These are phyloP conservation scores for Caerostris darwini DNA, from an alignment of 1,140 invertebrate genomes.

Conservation along the genomic window DNA sequence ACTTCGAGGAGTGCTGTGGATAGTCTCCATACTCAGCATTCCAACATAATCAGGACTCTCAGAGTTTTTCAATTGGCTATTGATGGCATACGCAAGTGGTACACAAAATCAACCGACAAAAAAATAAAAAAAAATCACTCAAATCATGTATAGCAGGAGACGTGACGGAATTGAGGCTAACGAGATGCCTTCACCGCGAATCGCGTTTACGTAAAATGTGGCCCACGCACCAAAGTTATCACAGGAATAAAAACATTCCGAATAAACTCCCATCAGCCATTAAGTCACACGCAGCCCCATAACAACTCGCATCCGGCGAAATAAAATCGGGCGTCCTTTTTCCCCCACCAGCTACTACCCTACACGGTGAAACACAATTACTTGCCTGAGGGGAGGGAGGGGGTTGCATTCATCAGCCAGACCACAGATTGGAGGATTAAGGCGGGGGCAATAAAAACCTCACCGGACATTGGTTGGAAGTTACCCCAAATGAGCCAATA, in stretches of 20 bases:
- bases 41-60: too few relatives aligned
- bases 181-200: neutral
- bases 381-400: neutral
- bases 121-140: too few relatives aligned
- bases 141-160: neutral
- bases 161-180: neutral
- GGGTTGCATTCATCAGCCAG: slow-evolving; percentile 43
- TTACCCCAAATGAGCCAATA: slow-evolving; percentile 27
- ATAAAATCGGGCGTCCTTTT: neutral
- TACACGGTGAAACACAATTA: neutral
- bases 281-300: neutral
- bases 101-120: too few relatives aligned
- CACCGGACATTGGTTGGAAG: slow-evolving; percentile 24
- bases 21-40: too few relatives aligned
- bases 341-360: neutral
- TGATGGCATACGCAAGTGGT: too few relatives aligned
- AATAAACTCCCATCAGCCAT: neutral
- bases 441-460: slow-evolving; percentile 11
- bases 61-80: too few relatives aligned
- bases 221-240: neutral
- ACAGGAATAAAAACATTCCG: neutral
- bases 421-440: slow-evolving; percentile 45
- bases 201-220: neutral
- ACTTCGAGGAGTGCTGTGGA: too few relatives aligned
- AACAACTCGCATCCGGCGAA: neutral